Evolutionary conservation across 1,140 invertebrate genomes (phyloP).

Genomic region (Drosophila ambigua): DNA sequence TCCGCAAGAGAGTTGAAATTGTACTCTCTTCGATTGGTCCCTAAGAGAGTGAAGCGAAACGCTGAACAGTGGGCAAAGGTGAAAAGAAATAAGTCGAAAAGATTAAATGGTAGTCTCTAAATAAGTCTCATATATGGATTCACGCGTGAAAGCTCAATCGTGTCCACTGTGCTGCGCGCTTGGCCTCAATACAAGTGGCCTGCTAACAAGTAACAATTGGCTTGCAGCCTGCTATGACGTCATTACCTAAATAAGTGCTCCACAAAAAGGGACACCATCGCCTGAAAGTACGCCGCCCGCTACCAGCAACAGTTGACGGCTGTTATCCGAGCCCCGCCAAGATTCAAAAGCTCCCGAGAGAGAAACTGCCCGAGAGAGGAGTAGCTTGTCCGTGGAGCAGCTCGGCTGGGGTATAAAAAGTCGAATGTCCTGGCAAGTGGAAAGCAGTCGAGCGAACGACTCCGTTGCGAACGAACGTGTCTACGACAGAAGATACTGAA

Average conservation of each 20-base stretch:
- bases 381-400: constrained; percentile 22
- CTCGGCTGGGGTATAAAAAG: constrained; percentile 61
- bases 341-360: constrained; percentile 34
- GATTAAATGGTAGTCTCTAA: neutral
- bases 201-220: constrained; percentile 45
- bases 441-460: constrained; percentile 72
- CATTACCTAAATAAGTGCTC: constrained; percentile 67
- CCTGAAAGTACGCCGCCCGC: constrained; percentile 66
- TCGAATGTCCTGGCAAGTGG: constrained; percentile 35
- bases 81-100: no score
- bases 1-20: constrained; percentile 58
- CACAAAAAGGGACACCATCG: constrained; percentile 47
- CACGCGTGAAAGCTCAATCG: neutral
- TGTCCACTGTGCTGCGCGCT: constrained; percentile 45
- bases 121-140: neutral
- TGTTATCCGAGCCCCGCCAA: constrained; percentile 41
- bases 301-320: constrained; percentile 75
- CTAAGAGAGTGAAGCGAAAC: constrained; percentile 34
- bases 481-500: constrained; percentile 9
- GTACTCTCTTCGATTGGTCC: constrained; percentile 57
- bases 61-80: constrained; percentile 24
- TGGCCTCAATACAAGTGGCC: constrained; percentile 57
- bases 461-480: constrained; percentile 48
- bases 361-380: constrained; percentile 1
- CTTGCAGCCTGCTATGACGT: constrained; percentile 63